These are phyloP conservation scores for Eulemur macaco DNA, from an alignment of 2,113 vertebrate species.

Conservation along the genomic window DNA sequence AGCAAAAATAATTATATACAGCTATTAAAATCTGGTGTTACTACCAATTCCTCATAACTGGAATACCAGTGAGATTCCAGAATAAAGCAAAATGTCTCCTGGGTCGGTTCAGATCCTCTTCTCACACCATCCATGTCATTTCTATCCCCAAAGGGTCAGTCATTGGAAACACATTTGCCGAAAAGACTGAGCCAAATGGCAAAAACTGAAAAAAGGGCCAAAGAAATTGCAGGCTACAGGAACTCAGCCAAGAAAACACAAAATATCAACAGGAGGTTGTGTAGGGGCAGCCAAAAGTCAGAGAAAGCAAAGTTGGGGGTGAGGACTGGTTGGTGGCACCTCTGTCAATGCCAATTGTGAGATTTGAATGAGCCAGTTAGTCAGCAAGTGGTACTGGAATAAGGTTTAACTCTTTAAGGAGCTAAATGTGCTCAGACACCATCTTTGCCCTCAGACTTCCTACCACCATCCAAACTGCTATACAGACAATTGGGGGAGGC, in stretches of 20 bases:
- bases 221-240: background rate
- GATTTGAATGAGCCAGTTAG: background rate
- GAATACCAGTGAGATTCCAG: background rate
- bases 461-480: background rate
- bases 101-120: background rate
- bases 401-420: background rate
- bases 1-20: background rate
- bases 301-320: background rate
- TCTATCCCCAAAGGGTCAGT: background rate
- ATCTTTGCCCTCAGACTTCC: background rate
- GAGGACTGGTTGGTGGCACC: no score
- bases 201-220: conserved; percentile 29
- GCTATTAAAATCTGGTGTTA: background rate
- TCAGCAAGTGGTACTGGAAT: background rate
- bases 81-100: background rate
- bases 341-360: background rate
- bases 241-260: background rate
- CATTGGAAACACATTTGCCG: background rate
- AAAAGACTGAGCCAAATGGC: conserved; percentile 39
- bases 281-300: background rate
- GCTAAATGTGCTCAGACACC: background rate
- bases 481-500: background rate
- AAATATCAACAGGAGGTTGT: background rate
- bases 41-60: background rate
- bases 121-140: background rate